These are phyloP conservation scores for Ctenoplectra terminalis DNA, from an alignment of 1,140 invertebrate genomes.

Conservation along the genomic window DNA sequence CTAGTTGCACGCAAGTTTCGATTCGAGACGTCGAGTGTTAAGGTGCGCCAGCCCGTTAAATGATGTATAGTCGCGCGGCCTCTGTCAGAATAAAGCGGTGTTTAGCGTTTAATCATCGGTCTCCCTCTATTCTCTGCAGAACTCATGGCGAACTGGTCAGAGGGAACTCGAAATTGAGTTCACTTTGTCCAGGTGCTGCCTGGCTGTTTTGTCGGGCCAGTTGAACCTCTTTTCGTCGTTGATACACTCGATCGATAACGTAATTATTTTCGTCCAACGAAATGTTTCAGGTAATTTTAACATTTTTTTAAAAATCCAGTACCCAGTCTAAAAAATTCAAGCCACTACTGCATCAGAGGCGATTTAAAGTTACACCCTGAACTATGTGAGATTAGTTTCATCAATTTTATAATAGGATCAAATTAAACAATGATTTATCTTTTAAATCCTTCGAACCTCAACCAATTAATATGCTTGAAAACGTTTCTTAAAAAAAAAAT, in stretches of 20 bases:
- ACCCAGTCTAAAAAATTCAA: too few species aligned
- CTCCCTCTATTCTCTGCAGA: background rate
- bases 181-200: background rate
- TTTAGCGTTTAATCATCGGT: constrained; percentile 29
- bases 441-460: too few species aligned
- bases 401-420: too few species aligned
- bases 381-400: too few species aligned
- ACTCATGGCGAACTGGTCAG: constrained; percentile 1
- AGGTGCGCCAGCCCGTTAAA: constrained; percentile 37
- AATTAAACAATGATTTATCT: too few species aligned
- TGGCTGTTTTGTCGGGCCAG: background rate
- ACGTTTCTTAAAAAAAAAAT: too few species aligned
- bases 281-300: too few species aligned
- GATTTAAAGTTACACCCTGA: too few species aligned
- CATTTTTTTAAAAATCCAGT: too few species aligned
- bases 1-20: constrained; percentile 50
- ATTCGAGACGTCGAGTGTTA: constrained; percentile 39
- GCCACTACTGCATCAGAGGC: too few species aligned
- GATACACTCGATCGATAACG: background rate
- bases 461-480: too few species aligned
- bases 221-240: too few species aligned
- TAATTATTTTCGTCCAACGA: background rate
- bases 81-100: constrained; percentile 10
- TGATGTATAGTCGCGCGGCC: constrained; percentile 1
- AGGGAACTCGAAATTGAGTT: constrained; percentile 29